These are phyloP conservation scores for Ephestia elutella DNA, from an alignment of 1,140 invertebrate genomes.

Conservation along the genomic window DNA sequence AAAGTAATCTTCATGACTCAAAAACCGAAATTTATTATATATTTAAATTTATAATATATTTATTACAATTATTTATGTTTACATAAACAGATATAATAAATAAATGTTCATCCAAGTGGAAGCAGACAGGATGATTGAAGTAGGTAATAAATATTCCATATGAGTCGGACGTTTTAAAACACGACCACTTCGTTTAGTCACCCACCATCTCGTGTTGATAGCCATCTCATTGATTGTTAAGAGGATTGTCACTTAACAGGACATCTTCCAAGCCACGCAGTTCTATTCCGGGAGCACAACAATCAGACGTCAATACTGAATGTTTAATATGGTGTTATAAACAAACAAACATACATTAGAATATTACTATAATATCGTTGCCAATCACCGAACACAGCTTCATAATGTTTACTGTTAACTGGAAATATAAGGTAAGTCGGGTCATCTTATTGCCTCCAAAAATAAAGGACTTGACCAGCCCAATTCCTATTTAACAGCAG, in stretches of 20 bases:
- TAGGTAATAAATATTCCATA: not conserved
- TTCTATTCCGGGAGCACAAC: constrained; percentile 11
- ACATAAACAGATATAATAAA: no score
- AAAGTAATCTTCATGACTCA: no score
- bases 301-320: not conserved
- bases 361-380: not conserved
- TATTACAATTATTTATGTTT: no score
- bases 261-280: constrained; percentile 32
- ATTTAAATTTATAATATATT: no score
- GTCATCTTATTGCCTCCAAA: not conserved
- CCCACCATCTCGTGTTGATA: not conserved
- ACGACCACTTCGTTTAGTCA: not conserved
- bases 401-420: not conserved
- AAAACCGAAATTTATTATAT: no score
- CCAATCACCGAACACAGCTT: not conserved
- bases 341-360: not conserved
- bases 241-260: constrained; percentile 32
- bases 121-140: no score
- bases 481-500: no score
- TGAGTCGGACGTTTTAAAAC: not conserved
- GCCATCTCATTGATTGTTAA: constrained; percentile 11
- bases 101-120: no score
- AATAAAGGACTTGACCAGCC: not conserved
- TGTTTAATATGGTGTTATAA: not conserved
- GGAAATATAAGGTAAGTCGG: not conserved